These are phyloP conservation scores for Pandemis heparana DNA, from an alignment of 2,888 invertebrate species.

Conservation along the genomic window DNA sequence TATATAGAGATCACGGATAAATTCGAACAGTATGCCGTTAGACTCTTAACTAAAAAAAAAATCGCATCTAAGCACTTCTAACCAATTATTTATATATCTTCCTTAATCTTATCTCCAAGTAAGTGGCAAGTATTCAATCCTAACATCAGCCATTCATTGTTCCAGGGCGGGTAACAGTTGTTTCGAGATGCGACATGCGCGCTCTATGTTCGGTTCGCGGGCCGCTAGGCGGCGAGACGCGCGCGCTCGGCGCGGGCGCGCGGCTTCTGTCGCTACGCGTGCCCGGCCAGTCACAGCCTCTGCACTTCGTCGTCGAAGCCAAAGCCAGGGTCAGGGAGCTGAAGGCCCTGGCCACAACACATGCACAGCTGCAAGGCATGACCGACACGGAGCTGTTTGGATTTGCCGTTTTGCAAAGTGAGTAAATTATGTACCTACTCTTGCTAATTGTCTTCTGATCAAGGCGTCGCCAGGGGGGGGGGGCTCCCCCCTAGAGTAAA, in stretches of 20 bases:
- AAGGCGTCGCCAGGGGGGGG: no score
- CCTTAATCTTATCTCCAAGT: no score
- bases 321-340: conserved; percentile 94
- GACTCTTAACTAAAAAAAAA: no score
- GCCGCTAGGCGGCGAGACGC: conserved; percentile 92
- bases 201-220: conserved; percentile 94
- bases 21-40: no score
- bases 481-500: no score
- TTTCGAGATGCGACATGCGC: conserved; percentile 88
- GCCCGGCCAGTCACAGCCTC: conserved; percentile 83
- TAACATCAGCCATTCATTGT: conserved; percentile 49
- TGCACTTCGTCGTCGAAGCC: conserved; percentile 88
- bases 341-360: conserved; percentile 91
- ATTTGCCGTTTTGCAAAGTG: conserved; percentile 93
- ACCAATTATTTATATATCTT: no score
- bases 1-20: no score
- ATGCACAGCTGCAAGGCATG: conserved; percentile 93
- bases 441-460: no score
- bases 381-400: conserved; percentile 95
- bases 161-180: conserved; percentile 80
- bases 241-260: conserved; percentile 87
- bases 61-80: no score
- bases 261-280: conserved; percentile 88
- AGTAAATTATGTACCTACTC: conserved; percentile 55
- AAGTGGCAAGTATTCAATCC: neutral